Evolutionary conservation across 1,140 invertebrate genomes (phyloP).

Genomic region (Formica exsecta): DNA sequence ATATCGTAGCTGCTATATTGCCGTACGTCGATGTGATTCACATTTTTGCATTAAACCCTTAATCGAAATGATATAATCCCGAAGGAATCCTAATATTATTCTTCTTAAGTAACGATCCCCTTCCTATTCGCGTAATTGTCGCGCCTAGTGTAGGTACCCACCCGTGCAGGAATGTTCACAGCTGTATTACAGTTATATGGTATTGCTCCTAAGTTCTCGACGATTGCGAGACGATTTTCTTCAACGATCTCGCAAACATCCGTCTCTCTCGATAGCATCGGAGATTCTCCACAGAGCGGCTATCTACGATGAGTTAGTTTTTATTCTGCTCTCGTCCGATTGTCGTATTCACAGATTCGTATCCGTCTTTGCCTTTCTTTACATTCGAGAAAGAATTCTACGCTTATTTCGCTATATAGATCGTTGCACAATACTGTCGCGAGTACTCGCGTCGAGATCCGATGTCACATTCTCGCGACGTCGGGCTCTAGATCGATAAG

Average conservation of each 20-base stretch:
- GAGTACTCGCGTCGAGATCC: not conserved
- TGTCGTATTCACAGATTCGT: slow-evolving; percentile 68
- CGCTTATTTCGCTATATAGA: not conserved
- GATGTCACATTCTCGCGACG: not conserved
- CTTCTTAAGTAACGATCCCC: slow-evolving; percentile 55
- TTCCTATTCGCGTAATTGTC: slow-evolving; percentile 50
- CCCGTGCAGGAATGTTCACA: slow-evolving; percentile 76
- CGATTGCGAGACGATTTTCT: slow-evolving; percentile 40
- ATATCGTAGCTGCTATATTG: slow-evolving; percentile 66
- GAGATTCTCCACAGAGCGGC: not conserved
- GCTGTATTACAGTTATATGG: slow-evolving; percentile 67
- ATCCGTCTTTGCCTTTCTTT: slow-evolving; percentile 11
- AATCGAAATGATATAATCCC: slow-evolving; percentile 41
- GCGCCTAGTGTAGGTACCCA: slow-evolving; percentile 43
- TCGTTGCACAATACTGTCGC: not conserved
- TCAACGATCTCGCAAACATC: slow-evolving; percentile 1
- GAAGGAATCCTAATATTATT: slow-evolving; percentile 34
- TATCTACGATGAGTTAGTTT: slow-evolving; percentile 13
- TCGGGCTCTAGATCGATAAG: slow-evolving; percentile 16
- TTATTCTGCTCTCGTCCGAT: slow-evolving; percentile 53
- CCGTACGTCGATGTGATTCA: slow-evolving; percentile 48
- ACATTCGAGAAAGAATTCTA: slow-evolving; percentile 18
- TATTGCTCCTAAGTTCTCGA: slow-evolving; percentile 72
- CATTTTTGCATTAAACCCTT: not conserved
- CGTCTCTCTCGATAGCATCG: not conserved